Conservation (phyloP, 2,113 vertebrate species). For the Pithys albifrons region DNA sequence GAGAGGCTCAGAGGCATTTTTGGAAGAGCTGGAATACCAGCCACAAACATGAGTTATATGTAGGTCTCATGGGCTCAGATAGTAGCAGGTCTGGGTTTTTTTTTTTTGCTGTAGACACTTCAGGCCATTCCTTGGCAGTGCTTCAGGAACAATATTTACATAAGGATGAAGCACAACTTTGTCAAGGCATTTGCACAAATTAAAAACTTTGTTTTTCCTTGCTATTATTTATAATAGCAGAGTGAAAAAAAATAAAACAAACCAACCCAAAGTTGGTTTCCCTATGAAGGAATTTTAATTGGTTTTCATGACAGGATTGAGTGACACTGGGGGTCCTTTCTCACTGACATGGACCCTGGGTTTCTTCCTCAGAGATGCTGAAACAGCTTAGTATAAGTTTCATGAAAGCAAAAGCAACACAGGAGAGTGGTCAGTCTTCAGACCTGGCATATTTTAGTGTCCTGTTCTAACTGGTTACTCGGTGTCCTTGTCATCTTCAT, state of each 20-base stretch:
- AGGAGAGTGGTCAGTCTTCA: neutral
- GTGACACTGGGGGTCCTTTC: neutral
- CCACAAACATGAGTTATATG: neutral
- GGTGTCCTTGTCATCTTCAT: neutral
- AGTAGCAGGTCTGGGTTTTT: neutral
- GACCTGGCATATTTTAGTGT: neutral
- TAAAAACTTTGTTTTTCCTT: slow-evolving; percentile 20
- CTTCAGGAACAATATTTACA: slow-evolving; percentile 57
- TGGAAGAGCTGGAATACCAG: neutral
- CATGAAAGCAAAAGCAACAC: neutral
- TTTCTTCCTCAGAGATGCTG: neutral
- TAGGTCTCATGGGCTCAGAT: neutral
- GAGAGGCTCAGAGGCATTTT: neutral
- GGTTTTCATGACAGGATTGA: neutral
- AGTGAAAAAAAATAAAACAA: neutral
- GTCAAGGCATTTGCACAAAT: slow-evolving; percentile 41
- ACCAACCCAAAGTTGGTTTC: neutral
- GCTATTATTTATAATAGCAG: slow-evolving; percentile 35
- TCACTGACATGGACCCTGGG: neutral
- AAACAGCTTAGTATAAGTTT: neutral
- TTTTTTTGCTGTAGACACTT: neutral
- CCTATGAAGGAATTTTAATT: slow-evolving; percentile 11
- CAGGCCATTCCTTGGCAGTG: slow-evolving; percentile 43
- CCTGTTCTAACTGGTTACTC: neutral
- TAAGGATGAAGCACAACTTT: slow-evolving; percentile 14